phyloP scores from a whole-genome alignment of 1,140 invertebrate species.

The Elymnias hypermnestra region DNA sequence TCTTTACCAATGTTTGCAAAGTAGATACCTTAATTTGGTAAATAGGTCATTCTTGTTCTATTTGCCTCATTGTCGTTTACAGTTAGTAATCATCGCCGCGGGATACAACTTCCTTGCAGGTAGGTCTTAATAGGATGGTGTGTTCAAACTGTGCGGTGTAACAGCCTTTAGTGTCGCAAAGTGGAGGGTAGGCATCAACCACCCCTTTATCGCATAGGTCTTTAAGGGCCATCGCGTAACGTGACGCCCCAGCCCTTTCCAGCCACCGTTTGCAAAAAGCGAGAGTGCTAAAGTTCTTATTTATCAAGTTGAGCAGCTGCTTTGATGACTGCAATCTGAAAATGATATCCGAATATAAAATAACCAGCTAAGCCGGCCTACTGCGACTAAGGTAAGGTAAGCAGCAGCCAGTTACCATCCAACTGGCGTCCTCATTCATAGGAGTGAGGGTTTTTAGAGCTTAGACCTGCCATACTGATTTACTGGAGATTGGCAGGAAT shows the following conservation, averaged over 20 bases:
- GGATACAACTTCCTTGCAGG: conserved; percentile 98
- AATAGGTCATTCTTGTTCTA: too few relatives aligned
- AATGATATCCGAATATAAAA: too few relatives aligned
- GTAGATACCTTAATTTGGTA: too few relatives aligned
- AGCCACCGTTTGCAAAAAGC: conserved; percentile 99
- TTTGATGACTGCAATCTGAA: conserved; percentile 92
- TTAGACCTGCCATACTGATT: too few relatives aligned
- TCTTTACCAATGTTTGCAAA: too few relatives aligned
- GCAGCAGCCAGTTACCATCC: too few relatives aligned
- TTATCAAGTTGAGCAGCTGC: conserved; percentile 94
- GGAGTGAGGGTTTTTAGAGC: too few relatives aligned
- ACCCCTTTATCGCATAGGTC: conserved; percentile 98
- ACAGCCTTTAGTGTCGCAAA: conserved; percentile 98
- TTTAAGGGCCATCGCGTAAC: conserved; percentile 99
- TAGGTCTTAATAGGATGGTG: conserved; percentile 97
- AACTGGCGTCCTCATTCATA: too few relatives aligned
- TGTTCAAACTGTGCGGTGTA: conserved; percentile 99
- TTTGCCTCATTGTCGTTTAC: too few relatives aligned
- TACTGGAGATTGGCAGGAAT: too few relatives aligned
- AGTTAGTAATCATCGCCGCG: conserved; percentile 88
- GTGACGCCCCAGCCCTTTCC: conserved; percentile 96
- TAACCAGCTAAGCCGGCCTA: too few relatives aligned
- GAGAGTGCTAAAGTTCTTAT: conserved; percentile 98
- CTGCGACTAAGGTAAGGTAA: too few relatives aligned
- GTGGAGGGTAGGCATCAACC: conserved; percentile 97